Percentiles rank a stretch among this genome's conserved stretches.
Conservation (phyloP, 1,140 invertebrate genomes). For the Camponotus pennsylvanicus region DNA sequence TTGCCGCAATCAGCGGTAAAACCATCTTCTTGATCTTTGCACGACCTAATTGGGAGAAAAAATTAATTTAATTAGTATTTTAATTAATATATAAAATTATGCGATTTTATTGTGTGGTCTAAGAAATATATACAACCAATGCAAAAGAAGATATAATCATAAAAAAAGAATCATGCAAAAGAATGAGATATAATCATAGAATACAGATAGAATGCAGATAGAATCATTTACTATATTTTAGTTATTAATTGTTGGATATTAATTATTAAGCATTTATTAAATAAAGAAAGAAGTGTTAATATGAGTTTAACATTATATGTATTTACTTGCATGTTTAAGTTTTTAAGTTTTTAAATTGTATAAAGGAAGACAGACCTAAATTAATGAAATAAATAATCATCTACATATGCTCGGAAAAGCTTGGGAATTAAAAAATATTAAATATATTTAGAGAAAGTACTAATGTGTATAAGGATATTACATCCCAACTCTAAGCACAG, state of each 20-base stretch:
- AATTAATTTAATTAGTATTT: background rate
- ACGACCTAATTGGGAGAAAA: constrained; percentile 86
- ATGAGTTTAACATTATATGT: background rate
- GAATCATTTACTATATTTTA: too few species aligned
- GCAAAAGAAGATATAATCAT: background rate
- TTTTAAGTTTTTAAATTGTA: background rate
- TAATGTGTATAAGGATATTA: background rate
- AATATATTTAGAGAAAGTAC: background rate
- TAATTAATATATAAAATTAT: background rate
- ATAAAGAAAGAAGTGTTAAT: background rate
- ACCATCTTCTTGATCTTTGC: constrained; percentile 89
- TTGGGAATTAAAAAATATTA: background rate
- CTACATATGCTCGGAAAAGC: background rate
- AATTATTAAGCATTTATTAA: too few species aligned
- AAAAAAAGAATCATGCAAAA: too few species aligned
- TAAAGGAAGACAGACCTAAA: background rate
- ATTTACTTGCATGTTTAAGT: background rate
- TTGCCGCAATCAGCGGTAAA: constrained; percentile 88
- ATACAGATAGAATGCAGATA: too few species aligned
- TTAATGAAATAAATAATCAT: background rate
- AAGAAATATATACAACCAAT: background rate
- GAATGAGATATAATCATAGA: too few species aligned
- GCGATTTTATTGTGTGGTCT: background rate
- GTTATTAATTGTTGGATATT: too few species aligned
- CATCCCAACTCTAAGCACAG: background rate